These are phyloP conservation scores for Diploptera punctata DNA, from an alignment of 2,888 invertebrate species.

Conservation along the genomic window DNA sequence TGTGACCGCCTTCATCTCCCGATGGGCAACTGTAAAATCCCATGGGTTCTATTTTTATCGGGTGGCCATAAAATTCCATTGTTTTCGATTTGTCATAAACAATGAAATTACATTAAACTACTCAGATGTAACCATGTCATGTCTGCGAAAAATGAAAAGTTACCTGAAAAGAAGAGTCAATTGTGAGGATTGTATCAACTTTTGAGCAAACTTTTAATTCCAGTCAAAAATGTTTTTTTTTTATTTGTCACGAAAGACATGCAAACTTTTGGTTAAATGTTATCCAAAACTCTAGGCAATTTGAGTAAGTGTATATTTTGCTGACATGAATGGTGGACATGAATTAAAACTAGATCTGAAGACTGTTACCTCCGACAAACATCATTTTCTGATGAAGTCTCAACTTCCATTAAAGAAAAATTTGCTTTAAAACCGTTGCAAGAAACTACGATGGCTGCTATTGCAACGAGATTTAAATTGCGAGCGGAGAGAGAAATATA, in stretches of 20 bases:
- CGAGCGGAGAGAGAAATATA: too few relatives aligned
- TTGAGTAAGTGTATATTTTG: background rate
- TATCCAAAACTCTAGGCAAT: background rate
- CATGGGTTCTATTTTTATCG: slow-evolving; percentile 37
- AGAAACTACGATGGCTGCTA: too few relatives aligned
- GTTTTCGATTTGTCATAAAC: slow-evolving; percentile 6
- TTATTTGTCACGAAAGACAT: too few relatives aligned
- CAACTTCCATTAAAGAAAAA: too few relatives aligned
- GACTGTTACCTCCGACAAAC: background rate
- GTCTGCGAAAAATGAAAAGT: background rate
- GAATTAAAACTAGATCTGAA: background rate
- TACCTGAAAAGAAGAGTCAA: slow-evolving; percentile 28
- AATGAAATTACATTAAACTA: slow-evolving; percentile 11
- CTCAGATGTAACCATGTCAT: slow-evolving; percentile 1
- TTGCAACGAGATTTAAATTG: too few relatives aligned
- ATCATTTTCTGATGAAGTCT: slow-evolving; percentile 10
- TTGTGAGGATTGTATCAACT: slow-evolving; percentile 2
- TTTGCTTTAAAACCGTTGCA: too few relatives aligned
- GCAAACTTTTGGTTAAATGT: too few relatives aligned
- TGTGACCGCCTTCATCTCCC: slow-evolving; percentile 29
- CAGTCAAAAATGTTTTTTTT: too few relatives aligned
- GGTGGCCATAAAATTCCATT: slow-evolving; percentile 33
- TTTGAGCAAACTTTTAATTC: too few relatives aligned
- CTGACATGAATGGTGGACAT: background rate
- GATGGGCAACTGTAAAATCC: slow-evolving; percentile 35